Evolutionary conservation across 1,140 invertebrate genomes (phyloP).

Genomic region (Tetragonula clypearis): DNA sequence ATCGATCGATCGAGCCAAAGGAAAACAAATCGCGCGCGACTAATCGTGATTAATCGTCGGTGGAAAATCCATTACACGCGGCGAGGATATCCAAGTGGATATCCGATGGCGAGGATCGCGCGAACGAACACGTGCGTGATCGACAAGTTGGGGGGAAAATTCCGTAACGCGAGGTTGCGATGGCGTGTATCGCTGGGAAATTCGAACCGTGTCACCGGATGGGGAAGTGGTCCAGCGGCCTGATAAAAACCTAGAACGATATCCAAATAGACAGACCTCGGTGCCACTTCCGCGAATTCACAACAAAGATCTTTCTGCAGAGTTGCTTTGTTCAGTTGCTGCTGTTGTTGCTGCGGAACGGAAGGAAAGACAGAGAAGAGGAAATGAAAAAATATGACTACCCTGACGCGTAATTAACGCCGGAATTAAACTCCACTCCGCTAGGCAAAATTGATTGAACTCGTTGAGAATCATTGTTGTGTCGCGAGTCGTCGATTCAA

Average conservation of each 20-base stretch:
- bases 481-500: too few species aligned
- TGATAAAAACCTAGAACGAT: constrained; percentile 54
- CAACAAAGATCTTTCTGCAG: background rate
- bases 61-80: background rate
- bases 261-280: constrained; percentile 8
- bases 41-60: background rate
- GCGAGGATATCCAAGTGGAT: background rate
- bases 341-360: too few species aligned
- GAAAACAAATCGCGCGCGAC: too few species aligned
- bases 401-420: too few species aligned
- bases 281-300: background rate
- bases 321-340: background rate
- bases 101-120: background rate
- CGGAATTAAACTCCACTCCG: too few species aligned
- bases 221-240: constrained; percentile 60
- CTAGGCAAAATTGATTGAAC: too few species aligned
- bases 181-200: constrained; percentile 48
- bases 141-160: background rate
- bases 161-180: background rate
- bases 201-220: constrained; percentile 55
- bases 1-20: background rate
- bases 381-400: background rate
- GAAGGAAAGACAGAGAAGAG: background rate
- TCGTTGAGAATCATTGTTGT: too few species aligned
- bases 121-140: background rate